Percentiles rank a stretch among this genome's conserved stretches.
phyloP scores from a whole-genome alignment of 2,113 vertebrate genomes.

The Oenanthe oenanthe region DNA sequence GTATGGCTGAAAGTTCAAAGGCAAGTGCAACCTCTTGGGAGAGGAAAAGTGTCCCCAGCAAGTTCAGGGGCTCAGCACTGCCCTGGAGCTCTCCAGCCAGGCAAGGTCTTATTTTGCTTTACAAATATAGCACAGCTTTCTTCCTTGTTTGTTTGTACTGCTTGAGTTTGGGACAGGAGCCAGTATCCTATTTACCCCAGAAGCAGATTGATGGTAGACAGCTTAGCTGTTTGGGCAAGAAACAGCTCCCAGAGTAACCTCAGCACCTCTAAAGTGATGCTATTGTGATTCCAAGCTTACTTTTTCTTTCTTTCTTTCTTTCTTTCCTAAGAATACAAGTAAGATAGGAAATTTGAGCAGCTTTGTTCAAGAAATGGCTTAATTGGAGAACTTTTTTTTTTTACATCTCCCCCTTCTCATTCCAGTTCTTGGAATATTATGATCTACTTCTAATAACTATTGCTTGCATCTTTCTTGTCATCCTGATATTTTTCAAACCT shows the following conservation, averaged over 20 bases:
- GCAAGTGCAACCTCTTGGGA: slow-evolving; percentile 46
- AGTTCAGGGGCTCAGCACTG: slow-evolving; percentile 43
- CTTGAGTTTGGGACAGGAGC: slow-evolving; percentile 25
- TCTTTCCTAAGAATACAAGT: background rate
- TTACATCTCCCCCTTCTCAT: too few relatives aligned
- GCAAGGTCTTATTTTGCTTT: slow-evolving; percentile 12
- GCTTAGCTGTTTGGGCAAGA: background rate
- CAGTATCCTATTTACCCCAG: slow-evolving; percentile 2
- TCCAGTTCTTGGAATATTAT: background rate
- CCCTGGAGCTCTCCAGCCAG: slow-evolving; percentile 9
- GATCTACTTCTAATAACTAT: background rate
- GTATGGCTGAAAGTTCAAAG: slow-evolving; percentile 73
- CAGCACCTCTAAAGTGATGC: background rate
- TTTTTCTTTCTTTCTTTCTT: background rate
- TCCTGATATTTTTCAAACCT: background rate
- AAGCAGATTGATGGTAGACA: slow-evolving; percentile 6
- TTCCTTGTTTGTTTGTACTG: slow-evolving; percentile 21
- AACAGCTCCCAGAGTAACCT: background rate
- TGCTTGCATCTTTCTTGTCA: background rate
- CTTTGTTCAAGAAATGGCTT: background rate
- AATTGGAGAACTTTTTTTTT: background rate
- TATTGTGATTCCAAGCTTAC: background rate
- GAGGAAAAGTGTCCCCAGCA: slow-evolving; percentile 28
- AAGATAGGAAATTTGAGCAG: background rate
- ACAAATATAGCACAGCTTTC: background rate